phyloP scores from a whole-genome alignment of 2,113 vertebrate species.

The Triplophysa siluroides region DNA sequence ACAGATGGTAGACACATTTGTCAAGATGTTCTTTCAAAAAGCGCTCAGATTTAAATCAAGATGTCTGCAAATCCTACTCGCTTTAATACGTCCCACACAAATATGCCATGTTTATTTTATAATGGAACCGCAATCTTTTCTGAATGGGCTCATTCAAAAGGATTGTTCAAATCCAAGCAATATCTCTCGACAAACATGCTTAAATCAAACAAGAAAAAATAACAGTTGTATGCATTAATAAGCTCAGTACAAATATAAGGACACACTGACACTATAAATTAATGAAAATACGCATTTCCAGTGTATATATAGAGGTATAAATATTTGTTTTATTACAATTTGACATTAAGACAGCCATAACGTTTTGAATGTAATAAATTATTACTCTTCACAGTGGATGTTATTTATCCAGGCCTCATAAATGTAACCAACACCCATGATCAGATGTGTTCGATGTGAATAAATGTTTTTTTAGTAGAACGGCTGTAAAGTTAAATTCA shows the following conservation, averaged over 20 bases:
- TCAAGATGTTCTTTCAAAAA: constrained; percentile 35
- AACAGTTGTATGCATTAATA: background rate
- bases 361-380: too few relatives aligned
- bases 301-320: background rate
- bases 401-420: too few relatives aligned
- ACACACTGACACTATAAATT: background rate
- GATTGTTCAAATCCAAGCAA: background rate
- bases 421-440: too few relatives aligned
- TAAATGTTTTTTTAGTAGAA: too few relatives aligned
- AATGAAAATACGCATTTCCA: background rate
- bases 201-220: background rate
- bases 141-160: background rate
- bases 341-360: too few relatives aligned
- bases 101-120: constrained; percentile 35
- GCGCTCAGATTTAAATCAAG: constrained; percentile 46
- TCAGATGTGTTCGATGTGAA: too few relatives aligned
- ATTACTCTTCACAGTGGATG: too few relatives aligned
- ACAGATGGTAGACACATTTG: constrained; percentile 7
- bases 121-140: background rate
- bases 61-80: constrained; percentile 43
- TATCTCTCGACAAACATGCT: background rate
- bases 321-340: too few relatives aligned
- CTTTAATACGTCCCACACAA: constrained; percentile 32
- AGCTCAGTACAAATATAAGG: background rate
- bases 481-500: too few relatives aligned